Evolutionary conservation across 2,888 invertebrate species (phyloP).

Genomic region (Sipha maydis): DNA sequence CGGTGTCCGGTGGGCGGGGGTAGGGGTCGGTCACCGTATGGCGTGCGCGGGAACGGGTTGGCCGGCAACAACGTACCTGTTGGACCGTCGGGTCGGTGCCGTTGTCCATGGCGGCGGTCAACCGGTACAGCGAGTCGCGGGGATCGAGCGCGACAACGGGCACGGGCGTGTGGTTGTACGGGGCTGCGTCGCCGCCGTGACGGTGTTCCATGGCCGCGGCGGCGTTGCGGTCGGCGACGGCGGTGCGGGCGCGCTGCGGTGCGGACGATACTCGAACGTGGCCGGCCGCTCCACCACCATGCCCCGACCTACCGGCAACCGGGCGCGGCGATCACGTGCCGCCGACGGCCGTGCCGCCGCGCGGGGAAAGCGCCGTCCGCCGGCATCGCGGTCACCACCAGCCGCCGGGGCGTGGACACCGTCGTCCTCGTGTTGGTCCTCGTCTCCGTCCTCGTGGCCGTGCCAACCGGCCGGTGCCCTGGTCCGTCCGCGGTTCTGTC

Average conservation of each 20-base stretch:
- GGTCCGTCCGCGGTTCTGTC: too few relatives aligned
- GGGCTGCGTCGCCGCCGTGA: background rate
- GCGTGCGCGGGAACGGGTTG: too few relatives aligned
- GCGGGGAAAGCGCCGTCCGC: background rate
- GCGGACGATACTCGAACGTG: background rate
- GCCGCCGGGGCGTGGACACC: background rate
- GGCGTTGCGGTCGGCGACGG: background rate
- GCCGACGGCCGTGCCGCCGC: background rate
- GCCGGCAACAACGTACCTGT: constrained; percentile 20
- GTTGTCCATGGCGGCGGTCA: constrained; percentile 42
- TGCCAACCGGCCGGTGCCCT: too few relatives aligned
- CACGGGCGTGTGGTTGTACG: constrained; percentile 35
- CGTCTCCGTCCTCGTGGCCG: too few relatives aligned
- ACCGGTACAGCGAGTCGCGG: constrained; percentile 29
- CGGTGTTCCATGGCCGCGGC: constrained; percentile 21
- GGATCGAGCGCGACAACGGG: constrained; percentile 26
- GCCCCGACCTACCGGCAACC: background rate
- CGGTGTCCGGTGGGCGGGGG: background rate
- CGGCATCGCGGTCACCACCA: background rate
- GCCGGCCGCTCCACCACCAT: constrained; percentile 31
- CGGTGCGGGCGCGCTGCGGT: background rate
- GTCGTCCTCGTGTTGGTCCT: too few relatives aligned
- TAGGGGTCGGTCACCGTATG: background rate
- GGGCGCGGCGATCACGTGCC: background rate
- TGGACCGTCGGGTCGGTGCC: constrained; percentile 56